Evolutionary conservation across 2,113 vertebrate genomes (phyloP), one percentile per base, ranked within the genome.

Genomic region (Spermophilus dauricus): DNA sequence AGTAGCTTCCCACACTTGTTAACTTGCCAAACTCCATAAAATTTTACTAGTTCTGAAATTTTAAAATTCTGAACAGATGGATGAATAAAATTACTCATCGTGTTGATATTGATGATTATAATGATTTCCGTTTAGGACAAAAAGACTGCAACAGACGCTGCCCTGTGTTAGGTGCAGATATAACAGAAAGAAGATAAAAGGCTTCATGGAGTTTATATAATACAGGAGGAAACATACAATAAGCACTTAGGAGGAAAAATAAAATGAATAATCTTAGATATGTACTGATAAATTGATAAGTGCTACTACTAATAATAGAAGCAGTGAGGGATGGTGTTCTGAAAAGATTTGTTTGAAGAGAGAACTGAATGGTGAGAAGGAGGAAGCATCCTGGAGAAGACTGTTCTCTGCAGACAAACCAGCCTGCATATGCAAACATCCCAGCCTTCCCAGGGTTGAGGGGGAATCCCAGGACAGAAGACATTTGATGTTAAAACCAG

Each of bases 21-120:
- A 24, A 56, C 37, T 92, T 75, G 69, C 39, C 81, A 85, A 26
- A 61, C n/a, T 53, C 39, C 67, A 53, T 87, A 77, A 96, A 45
- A 32, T 65, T 76, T 61, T 80, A 81, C 72, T 97, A 67, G 24
- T 72, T 94, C 14, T 91, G 56, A 94, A 80, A 76, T 72, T 78
- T 42, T 81, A 30, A 75, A 51, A 61, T 56, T 28, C 39, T 91
- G 32, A 67, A 75, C 16, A 20, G 69, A 89, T 65, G 56, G 58
- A 48, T 76, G 34, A 85, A 82, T 58, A 37, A 56, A 61, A 72
- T 37, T 67, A 8, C 22, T 83, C 14, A 84, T 78, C 94, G 18
- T 93, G 34, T 63, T 95, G 34, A 9, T 84, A 53, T 18, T 51
- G 45, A 82, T 73, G 37, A 67, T 20, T 48, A 84, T 20, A 28